Evolutionary conservation across 2,888 invertebrate genomes (phyloP).

Genomic region (Oscheius sp.): DNA sequence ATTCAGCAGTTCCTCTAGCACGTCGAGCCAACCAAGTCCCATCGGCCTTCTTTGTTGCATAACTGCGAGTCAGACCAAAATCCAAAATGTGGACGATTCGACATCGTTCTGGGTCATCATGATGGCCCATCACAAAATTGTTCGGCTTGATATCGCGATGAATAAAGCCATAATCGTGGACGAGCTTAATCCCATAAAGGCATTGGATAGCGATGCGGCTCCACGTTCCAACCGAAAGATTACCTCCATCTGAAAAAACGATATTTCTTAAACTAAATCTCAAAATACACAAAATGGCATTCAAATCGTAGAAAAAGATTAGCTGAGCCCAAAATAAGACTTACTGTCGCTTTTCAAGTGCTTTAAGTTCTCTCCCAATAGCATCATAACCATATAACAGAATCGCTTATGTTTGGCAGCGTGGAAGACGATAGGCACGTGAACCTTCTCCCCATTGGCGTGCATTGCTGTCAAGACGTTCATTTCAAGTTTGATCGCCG

Average conservation of each 20-base stretch:
- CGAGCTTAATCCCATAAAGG: slow-evolving; percentile 35
- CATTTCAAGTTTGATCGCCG: slow-evolving; percentile 60
- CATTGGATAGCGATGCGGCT: slow-evolving; percentile 47
- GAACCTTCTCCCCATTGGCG: slow-evolving; percentile 44
- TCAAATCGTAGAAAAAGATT: no score
- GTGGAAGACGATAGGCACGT: slow-evolving; percentile 53
- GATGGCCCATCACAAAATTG: slow-evolving; percentile 51
- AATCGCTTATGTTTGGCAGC: slow-evolving; percentile 52
- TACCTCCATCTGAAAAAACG: no score
- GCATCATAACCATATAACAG: slow-evolving; percentile 57
- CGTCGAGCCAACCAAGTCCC: slow-evolving; percentile 44
- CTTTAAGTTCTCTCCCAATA: slow-evolving; percentile 54
- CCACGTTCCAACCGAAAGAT: slow-evolving; percentile 38
- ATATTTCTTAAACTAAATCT: no score
- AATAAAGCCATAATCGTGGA: slow-evolving; percentile 36
- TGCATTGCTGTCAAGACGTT: slow-evolving; percentile 36
- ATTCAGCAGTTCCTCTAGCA: slow-evolving; percentile 58
- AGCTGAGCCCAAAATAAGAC: not conserved
- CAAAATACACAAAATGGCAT: no score
- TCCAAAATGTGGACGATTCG: slow-evolving; percentile 58
- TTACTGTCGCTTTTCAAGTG: slow-evolving; percentile 29
- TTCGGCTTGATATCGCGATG: slow-evolving; percentile 41
- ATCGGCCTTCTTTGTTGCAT: slow-evolving; percentile 28
- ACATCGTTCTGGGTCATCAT: slow-evolving; percentile 36
- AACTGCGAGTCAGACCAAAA: slow-evolving; percentile 55